Base-by-base conservation (phyloP, 2,797 vertebrate genomes). In the Labroides dimidiatus region DNA sequence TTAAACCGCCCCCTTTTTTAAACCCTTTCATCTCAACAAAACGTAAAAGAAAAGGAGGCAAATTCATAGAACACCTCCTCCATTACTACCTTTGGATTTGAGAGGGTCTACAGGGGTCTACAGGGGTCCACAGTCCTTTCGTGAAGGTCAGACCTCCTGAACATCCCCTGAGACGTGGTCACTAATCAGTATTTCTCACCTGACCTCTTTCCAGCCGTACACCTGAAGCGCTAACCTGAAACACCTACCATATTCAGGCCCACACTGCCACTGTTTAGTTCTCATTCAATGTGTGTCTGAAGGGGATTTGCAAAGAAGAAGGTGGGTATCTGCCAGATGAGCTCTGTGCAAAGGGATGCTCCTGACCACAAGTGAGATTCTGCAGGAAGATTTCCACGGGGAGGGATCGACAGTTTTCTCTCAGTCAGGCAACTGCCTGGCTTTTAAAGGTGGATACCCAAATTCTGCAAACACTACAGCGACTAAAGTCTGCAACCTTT, bases 11-110 rank as follows among this genome's bases (percentile, higher is more conserved):
- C 66, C 47, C 24, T 45, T 19, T 37, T 23, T 62, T 9, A 61
- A 44, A 41, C 4, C 69, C 66, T 27, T 63, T 23, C 20, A 48
- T 56, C 53, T 75, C 57, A 59, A 19, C 61, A n/a, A 67, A 21
- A 65, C 13, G 64, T 56, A 13, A 21, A 36, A 55, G 69, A 21
- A 81, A 49, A 59, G 11, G 45, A 85, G 74, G 36, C 61, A 37
- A 71, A 75, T 64, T 68, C 65, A 80, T 80, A 6, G 17, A 81
- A 55, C 14, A 69, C 64, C 43, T 67, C 27, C 21, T 21, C 14
- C 43, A 64, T 85, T 71, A 63, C 60, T 61, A 60, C 69, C 15
- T 21, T 43, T 54, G 44, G 30, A 41, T 6, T 27, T 15, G 37
- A 23, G 54, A 10, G 47, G 64, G 27, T 47, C 27, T 51, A 15